Percentiles rank a stretch among this genome's conserved stretches.
Conservation (phyloP, 2,888 invertebrate species). For the Dermolepida albohirtum region DNA sequence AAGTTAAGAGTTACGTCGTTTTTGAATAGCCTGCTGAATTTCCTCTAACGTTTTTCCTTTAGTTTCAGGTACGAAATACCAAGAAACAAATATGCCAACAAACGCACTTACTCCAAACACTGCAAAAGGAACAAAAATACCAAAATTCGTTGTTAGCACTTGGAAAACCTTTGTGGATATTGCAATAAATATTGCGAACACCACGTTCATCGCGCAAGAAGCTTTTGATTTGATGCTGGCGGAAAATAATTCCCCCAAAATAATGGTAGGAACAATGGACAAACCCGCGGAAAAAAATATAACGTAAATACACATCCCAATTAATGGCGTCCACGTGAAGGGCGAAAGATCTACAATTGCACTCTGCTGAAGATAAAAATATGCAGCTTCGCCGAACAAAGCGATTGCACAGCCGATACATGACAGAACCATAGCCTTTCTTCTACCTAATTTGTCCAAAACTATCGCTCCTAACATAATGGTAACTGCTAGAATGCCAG, state of each 20-base stretch:
- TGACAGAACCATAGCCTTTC: slow-evolving; percentile 51
- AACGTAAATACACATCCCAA: slow-evolving; percentile 51
- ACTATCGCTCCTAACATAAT: slow-evolving; percentile 45
- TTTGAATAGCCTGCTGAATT: slow-evolving; percentile 52
- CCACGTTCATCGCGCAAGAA: slow-evolving; percentile 50
- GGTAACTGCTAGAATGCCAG: slow-evolving; percentile 43
- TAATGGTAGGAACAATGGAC: slow-evolving; percentile 44
- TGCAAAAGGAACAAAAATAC: slow-evolving; percentile 54
- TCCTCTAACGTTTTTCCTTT: slow-evolving; percentile 59
- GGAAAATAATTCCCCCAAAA: slow-evolving; percentile 51
- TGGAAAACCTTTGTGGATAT: slow-evolving; percentile 57
- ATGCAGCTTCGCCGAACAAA: slow-evolving; percentile 50
- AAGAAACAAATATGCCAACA: slow-evolving; percentile 50
- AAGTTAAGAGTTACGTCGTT: background rate
- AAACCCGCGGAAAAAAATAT: slow-evolving; percentile 39
- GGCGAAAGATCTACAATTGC: slow-evolving; percentile 46
- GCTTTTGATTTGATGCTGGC: slow-evolving; percentile 56
- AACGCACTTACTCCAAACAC: slow-evolving; percentile 50
- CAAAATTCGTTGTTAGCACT: slow-evolving; percentile 50
- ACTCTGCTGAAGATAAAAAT: slow-evolving; percentile 51
- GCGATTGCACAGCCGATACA: slow-evolving; percentile 48
- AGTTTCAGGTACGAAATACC: slow-evolving; percentile 57
- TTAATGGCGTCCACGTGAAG: slow-evolving; percentile 54
- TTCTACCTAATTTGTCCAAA: slow-evolving; percentile 54
- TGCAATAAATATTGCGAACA: slow-evolving; percentile 51